phyloP scores from a whole-genome alignment of 35 echinoderm and acorn worm species.

The Chiridota heheva region DNA sequence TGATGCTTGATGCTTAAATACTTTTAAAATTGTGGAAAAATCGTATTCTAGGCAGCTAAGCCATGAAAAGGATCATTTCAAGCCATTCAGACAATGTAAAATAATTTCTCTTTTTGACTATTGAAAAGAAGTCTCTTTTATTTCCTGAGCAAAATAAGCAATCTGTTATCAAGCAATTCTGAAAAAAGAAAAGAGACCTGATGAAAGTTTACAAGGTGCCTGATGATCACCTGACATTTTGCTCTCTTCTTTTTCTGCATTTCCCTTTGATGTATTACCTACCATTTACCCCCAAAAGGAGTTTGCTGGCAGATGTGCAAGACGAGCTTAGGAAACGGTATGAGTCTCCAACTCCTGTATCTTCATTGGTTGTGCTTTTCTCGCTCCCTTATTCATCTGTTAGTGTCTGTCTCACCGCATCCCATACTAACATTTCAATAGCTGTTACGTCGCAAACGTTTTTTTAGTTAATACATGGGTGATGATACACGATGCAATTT shows the following conservation, averaged over 20 bases:
- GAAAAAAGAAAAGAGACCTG: no score
- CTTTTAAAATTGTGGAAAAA: no score
- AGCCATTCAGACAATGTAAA: no score
- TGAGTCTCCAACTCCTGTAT: constrained; percentile 24
- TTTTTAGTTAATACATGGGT: not conserved
- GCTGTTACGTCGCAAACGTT: constrained; percentile 19
- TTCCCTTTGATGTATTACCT: not conserved
- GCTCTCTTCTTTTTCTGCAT: not conserved
- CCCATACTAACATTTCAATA: not conserved
- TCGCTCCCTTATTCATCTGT: not conserved
- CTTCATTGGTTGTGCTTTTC: not conserved
- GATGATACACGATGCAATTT: not conserved
- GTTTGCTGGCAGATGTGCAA: constrained; percentile 83
- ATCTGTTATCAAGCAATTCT: no score
- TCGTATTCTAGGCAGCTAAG: no score
- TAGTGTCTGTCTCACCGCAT: not conserved
- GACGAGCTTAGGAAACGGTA: constrained; percentile 97
- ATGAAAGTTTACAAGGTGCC: no score
- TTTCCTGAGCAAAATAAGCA: no score
- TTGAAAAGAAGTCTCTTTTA: no score
- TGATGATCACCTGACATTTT: no score
- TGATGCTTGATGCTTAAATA: no score
- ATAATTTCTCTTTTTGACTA: no score
- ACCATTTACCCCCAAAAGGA: constrained; percentile 65
- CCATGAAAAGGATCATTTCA: no score